Evolutionary conservation across 2,888 invertebrate genomes (phyloP), one percentile per base, ranked within the genome.

Genomic region (Diplolepis rosae): DNA sequence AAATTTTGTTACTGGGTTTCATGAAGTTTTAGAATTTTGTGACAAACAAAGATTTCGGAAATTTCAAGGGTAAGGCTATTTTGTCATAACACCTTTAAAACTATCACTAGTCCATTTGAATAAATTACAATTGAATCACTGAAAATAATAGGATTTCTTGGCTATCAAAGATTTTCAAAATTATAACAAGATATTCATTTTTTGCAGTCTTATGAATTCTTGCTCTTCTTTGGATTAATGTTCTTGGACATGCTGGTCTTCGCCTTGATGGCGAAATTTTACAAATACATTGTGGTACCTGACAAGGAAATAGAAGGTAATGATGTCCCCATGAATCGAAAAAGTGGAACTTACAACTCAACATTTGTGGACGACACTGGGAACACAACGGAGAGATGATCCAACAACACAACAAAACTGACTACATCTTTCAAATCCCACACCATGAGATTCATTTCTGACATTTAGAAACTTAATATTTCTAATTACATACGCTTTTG

Each of bases 191-290:
- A n/a, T n/a, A n/a, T n/a, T n/a, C 9, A 24, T 72, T 32, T 65
- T 79, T 92, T 92, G 13, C 92, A 98, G 95, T 93, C 95, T 72
- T 92, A 92, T 75, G 96, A 97, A 87, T 96, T 97, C 89, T 93
- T 95, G 89, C 90, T 98, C 52, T 98, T 97, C 87, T 95, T 96
- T 66, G 94, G 91, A 0, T 89, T 98, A 42, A 98, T 98, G 97
- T 85, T 94, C 35, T 86, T 93, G 1, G 96, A 96, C 80, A 95
- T 97, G 91, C 72, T 94, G 0, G 90, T 97, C 35, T 98, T 98
- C 86, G 92, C 93, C 27, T 85, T 93, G 4, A 93, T 98, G 92
- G 94, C 97, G 0, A 91, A 92, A 85, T 92, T 92, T 77, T 98
- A 98, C 89, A 93, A 92, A 79, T 96, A 96, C 85, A 91, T 91